Conservation (phyloP, 2,113 vertebrate genomes). For the Murina feae region DNA sequence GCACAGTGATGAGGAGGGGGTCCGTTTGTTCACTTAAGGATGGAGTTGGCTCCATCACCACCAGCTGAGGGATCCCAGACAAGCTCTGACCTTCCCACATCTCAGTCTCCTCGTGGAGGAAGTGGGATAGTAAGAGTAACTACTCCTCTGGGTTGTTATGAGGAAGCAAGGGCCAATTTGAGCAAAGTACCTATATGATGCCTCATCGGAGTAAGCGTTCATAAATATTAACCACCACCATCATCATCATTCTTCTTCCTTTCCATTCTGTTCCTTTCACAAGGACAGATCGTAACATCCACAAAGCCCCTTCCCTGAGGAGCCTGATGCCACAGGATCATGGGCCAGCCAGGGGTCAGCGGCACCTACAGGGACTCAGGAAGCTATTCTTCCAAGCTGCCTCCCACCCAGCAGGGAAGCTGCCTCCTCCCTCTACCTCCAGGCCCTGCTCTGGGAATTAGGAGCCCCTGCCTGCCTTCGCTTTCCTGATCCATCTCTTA, state of each 20-base stretch:
- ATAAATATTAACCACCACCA: background rate
- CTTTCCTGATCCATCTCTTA: slow-evolving; percentile 18
- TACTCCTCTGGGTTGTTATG: background rate
- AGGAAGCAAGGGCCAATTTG: background rate
- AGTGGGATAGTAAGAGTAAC: background rate
- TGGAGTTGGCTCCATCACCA: background rate
- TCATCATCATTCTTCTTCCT: background rate
- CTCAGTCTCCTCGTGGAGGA: background rate
- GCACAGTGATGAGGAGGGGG: background rate
- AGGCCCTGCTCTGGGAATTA: background rate
- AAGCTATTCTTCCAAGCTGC: background rate
- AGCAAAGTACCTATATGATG: background rate
- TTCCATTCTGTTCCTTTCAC: background rate
- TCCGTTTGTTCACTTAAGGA: background rate
- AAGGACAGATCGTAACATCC: background rate
- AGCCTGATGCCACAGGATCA: background rate
- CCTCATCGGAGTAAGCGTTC: background rate
- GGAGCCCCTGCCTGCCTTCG: background rate
- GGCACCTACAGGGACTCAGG: background rate
- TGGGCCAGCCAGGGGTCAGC: background rate
- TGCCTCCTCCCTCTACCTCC: background rate
- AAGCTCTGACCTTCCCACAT: background rate
- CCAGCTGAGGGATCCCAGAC: background rate
- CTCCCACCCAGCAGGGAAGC: background rate
- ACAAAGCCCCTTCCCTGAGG: background rate